A percentile compares a stretch with the other conserved stretches of the same genome.
These are phyloP conservation scores for Abrostola triplasia DNA, from an alignment of 2,888 invertebrate species.

Conservation along the genomic window DNA sequence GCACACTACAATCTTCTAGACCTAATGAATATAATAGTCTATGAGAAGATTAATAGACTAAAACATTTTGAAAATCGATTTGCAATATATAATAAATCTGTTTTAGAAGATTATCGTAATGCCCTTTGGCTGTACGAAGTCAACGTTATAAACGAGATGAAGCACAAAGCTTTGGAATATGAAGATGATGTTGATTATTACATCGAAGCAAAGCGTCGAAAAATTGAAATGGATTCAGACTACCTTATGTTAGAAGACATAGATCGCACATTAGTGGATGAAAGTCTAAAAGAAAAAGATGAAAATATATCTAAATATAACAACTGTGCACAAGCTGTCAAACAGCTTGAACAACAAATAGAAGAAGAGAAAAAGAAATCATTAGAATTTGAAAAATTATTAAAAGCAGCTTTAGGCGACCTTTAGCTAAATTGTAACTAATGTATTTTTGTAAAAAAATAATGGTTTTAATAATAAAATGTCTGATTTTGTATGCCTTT, in stretches of 20 bases:
- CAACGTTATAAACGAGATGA: constrained; percentile 69
- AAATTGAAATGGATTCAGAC: constrained; percentile 76
- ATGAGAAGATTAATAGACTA: constrained; percentile 85
- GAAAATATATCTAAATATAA: constrained; percentile 72
- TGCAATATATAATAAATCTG: constrained; percentile 88
- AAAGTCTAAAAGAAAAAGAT: constrained; percentile 73
- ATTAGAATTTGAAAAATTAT: constrained; percentile 81
- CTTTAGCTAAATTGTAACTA: constrained; percentile 52
- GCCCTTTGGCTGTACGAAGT: constrained; percentile 89
- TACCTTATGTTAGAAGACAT: constrained; percentile 81
- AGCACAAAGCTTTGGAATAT: constrained; percentile 76
- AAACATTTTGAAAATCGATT: constrained; percentile 80
- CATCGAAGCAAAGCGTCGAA: constrained; percentile 80
- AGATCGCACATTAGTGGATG: constrained; percentile 76
- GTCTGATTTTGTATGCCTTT: constrained; percentile 25
- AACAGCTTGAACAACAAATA: constrained; percentile 83
- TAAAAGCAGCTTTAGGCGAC: constrained; percentile 80
- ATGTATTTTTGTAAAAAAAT: constrained; percentile 52
- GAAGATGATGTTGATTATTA: constrained; percentile 77
- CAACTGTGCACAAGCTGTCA: constrained; percentile 75
- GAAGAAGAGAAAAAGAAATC: constrained; percentile 82
- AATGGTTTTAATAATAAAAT: constrained; percentile 52
- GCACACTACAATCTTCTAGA: constrained; percentile 85
- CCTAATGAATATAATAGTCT: constrained; percentile 86
- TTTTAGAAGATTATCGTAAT: constrained; percentile 85